Base-by-base conservation (phyloP, 2,888 invertebrate species). In the Urechis unicinctus region DNA sequence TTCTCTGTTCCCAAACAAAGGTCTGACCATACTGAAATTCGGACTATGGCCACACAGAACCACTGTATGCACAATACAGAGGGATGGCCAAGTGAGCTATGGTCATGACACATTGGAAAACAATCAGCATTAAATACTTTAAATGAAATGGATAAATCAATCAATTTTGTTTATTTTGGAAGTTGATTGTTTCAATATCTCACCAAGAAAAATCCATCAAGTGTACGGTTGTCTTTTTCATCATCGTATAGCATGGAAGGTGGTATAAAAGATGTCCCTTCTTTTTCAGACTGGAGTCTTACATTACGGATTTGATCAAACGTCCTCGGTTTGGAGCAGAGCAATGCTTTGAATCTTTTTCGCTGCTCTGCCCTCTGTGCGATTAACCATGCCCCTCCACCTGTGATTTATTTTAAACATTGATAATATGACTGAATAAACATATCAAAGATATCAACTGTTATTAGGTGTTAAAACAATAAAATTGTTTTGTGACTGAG, bases 191-290 rank as follows among this genome's bases (percentile, higher is more conserved):
- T 6, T 9, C 21, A 36, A 13, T 36, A 36, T 36, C 50, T 59
- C 65, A 77, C 77, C 70, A 77, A 61, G 58, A 72, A 76, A 59
- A 76, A 75, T 25, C 77, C 76, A 68, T 77, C 75, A 22, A 77
- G 64, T n/a, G n/a, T n/a, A n/a, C n/a, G n/a, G 13, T 66, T 55
- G 36, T 66, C 66, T 6, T 51, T 62, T 5, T 68, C 67, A 17
- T 61, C 57, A 4, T 57, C 59, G 24, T 63, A 65, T 13, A 28
- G 9, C 9, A 31, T 13, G 3, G 45, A 24, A 24, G 57, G 55
- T 24, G 57, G 49, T 9, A 55, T 45, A 36, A 60, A 58, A 22
- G 44, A 29, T 41, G 52, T 57, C 9, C 57, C 52, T 17, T 56
- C 62, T 44, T 66, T 61, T 45, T 73, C 71, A 24, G 70, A 61